Percentiles rank a stretch among this genome's conserved stretches.
These are phyloP conservation scores for Chrysolina haemoptera DNA, from an alignment of 2,888 invertebrate genomes.

Conservation along the genomic window DNA sequence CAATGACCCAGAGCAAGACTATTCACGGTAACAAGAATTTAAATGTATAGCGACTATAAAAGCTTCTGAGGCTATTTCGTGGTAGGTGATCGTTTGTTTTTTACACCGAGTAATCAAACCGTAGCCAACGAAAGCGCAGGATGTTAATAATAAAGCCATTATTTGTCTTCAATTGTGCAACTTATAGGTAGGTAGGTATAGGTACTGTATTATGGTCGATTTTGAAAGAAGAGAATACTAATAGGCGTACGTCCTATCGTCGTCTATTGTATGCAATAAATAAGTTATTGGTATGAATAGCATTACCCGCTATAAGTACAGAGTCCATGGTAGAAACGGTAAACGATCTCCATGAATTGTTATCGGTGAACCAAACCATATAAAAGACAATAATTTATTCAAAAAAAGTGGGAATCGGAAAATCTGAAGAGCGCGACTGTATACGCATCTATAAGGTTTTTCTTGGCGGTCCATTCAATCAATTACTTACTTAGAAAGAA, in stretches of 20 bases:
- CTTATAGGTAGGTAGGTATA: constrained; percentile 7
- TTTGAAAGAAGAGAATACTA: neutral
- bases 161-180: constrained; percentile 14
- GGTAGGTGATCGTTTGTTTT: constrained; percentile 5
- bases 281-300: neutral
- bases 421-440: too few relatives aligned
- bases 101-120: neutral
- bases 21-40: too few relatives aligned
- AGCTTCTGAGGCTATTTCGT: neutral
- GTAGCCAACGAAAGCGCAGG: neutral
- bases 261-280: constrained; percentile 1
- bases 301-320: neutral
- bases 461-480: too few relatives aligned
- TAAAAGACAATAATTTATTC: neutral
- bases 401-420: too few relatives aligned
- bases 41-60: too few relatives aligned
- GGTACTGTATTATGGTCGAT: neutral
- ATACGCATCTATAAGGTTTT: too few relatives aligned
- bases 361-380: neutral
- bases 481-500: too few relatives aligned
- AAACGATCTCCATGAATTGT: neutral
- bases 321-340: neutral
- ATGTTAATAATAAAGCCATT: constrained; percentile 15
- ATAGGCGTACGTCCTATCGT: neutral
- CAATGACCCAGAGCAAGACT: too few relatives aligned